Evolutionary conservation across 2,888 invertebrate species (phyloP), one percentile per base, ranked within the genome.

Genomic region (Chaetoderma sp.): DNA sequence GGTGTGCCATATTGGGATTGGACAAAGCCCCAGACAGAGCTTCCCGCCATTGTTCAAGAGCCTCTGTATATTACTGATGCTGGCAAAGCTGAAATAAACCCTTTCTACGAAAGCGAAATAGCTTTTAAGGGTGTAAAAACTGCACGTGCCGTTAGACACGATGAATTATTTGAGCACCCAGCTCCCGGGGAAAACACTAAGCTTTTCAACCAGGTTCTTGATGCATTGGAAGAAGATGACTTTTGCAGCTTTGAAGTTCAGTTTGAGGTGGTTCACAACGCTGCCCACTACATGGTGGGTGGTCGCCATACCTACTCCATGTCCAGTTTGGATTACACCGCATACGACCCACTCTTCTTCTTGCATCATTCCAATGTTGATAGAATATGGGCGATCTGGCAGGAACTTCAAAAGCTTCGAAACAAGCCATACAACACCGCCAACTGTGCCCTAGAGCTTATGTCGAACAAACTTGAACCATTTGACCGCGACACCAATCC

Each of bases 1-100:
- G 73, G 73, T 21, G 33, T 73, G 4, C 73, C 73, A 4, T 73
- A 73, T 63, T 73, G 73, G 73, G 73, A 73, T 54, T 73, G 71
- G 71, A 69, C 73, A 1, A 58, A 64, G 23, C 66, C 64, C 5
- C 25, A 63, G 56, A 54, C 44, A n/a, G 39, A 60, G 28, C 45
- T 73, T 28, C 73, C 73, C 6, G 56, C 61, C 1, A 54, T 73
- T 30, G 65, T 73, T n/a, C 28, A 33, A n/a, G 52, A 52, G 13
- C 52, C 32, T 18, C 52, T 52, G 13, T 52, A 32, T 32, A 52
- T 52, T 33, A 30, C 28, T 2, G 56, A 58, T 6, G 73, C 73
- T 28, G 71, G 68, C 4, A 66, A 68, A 55, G 68, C 70, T n/a
- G 56, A 65, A 52, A 50, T 23, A 32, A 73, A 73, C 60, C 61